phyloP scores from a whole-genome alignment of 2,888 invertebrate species.

The Punctoribates punctum region DNA sequence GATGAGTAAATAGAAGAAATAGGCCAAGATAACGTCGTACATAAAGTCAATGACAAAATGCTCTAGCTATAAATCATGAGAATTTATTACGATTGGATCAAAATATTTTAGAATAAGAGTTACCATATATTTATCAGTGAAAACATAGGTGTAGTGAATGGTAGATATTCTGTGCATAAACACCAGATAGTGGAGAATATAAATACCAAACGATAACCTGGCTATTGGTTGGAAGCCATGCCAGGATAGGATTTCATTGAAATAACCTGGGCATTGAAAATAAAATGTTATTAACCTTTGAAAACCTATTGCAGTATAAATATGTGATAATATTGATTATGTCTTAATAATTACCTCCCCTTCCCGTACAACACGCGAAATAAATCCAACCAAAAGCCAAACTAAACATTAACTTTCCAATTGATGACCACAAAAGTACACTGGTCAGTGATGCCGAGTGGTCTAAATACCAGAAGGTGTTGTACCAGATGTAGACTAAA shows the following conservation, averaged over 20 bases:
- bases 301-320: no score
- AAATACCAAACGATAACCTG: slow-evolving; percentile 20
- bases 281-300: background rate
- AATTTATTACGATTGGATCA: background rate
- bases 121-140: slow-evolving; percentile 25
- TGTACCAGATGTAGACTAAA: slow-evolving; percentile 10
- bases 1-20: slow-evolving; percentile 9
- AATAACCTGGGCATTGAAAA: background rate
- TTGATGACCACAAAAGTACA: background rate
- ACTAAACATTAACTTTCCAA: background rate
- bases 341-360: background rate
- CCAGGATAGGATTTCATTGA: background rate
- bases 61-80: background rate
- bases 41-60: background rate
- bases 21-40: background rate
- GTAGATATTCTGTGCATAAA: slow-evolving; percentile 21
- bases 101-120: background rate
- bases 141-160: background rate
- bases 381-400: slow-evolving; percentile 3
- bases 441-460: background rate
- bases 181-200: slow-evolving; percentile 15
- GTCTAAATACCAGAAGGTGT: slow-evolving; percentile 7
- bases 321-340: background rate
- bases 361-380: slow-evolving; percentile 12
- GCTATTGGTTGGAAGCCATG: slow-evolving; percentile 5